Evolutionary conservation across 2,113 vertebrate species (phyloP).

Genomic region (Chloropsis hardwickii): DNA sequence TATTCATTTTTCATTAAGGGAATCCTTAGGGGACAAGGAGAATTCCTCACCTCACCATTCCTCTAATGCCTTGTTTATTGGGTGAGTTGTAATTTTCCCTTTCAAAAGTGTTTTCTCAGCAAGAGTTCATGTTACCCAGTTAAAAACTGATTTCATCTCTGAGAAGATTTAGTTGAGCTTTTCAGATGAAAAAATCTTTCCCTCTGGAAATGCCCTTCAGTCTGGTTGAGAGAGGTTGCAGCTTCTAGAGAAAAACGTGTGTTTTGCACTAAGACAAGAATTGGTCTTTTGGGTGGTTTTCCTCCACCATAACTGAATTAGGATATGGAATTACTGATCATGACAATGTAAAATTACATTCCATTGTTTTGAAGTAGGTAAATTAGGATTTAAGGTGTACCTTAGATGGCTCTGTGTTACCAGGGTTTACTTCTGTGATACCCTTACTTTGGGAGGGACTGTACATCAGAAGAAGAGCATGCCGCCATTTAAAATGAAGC

Average conservation of each 20-base stretch:
- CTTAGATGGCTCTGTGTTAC: not conserved
- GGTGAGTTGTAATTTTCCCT: not conserved
- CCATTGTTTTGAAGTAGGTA: not conserved
- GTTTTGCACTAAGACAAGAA: not conserved
- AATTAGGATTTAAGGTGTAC: not conserved
- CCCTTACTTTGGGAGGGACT: not conserved
- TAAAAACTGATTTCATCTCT: not conserved
- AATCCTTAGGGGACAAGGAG: not conserved
- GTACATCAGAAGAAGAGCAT: not conserved
- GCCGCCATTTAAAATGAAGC: not conserved
- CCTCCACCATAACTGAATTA: not conserved
- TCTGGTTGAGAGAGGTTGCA: not conserved
- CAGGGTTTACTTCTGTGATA: not conserved
- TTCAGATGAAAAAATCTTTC: not conserved
- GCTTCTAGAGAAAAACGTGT: not conserved
- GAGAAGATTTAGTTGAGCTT: not conserved
- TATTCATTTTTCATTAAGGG: not conserved
- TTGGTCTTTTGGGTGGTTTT: not conserved
- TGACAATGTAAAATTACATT: not conserved
- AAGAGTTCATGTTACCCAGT: not conserved
- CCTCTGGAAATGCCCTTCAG: not conserved
- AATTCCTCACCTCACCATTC: not conserved
- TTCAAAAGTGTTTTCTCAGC: not conserved
- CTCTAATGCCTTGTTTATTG: not conserved
- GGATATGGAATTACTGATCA: not conserved